Percentiles rank a stretch among this genome's conserved stretches.
These are phyloP conservation scores for Achatina immaculata DNA, from an alignment of 1,140 invertebrate genomes.

Conservation along the genomic window DNA sequence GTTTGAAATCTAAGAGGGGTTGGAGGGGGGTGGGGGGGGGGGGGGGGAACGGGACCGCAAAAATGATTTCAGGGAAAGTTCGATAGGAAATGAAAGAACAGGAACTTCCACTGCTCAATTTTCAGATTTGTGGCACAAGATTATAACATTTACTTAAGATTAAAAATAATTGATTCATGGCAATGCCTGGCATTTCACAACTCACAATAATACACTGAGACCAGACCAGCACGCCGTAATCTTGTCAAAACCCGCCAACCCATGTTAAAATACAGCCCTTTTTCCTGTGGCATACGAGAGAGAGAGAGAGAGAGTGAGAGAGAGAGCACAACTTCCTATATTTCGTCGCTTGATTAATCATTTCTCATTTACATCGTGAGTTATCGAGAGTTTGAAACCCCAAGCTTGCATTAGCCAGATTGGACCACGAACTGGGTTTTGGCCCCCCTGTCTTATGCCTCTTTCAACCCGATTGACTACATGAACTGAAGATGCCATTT, in stretches of 20 bases:
- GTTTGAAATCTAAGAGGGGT: too few species aligned
- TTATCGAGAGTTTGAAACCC: not conserved
- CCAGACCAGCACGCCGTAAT: not conserved
- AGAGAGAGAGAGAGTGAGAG: not conserved
- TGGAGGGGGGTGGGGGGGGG: not conserved
- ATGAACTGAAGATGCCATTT: conserved; percentile 22
- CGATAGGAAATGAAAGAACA: too few species aligned
- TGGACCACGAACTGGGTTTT: not conserved
- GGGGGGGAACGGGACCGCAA: not conserved
- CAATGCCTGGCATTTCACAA: not conserved
- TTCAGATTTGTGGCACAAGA: too few species aligned
- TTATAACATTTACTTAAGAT: too few species aligned
- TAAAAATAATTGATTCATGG: too few species aligned
- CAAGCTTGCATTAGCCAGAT: conserved; percentile 24
- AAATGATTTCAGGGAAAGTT: too few species aligned
- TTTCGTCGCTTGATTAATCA: conserved; percentile 18
- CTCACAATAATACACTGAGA: not conserved
- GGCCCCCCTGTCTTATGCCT: conserved; percentile 12
- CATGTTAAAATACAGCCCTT: too few species aligned
- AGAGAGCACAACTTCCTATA: not conserved
- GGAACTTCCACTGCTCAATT: too few species aligned
- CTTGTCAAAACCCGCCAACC: too few species aligned
- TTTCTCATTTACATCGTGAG: conserved; percentile 12
- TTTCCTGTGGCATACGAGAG: too few species aligned
- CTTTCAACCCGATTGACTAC: conserved; percentile 26